Evolutionary conservation across 1,140 invertebrate genomes (phyloP).

Genomic region (Drosophila mayri): DNA sequence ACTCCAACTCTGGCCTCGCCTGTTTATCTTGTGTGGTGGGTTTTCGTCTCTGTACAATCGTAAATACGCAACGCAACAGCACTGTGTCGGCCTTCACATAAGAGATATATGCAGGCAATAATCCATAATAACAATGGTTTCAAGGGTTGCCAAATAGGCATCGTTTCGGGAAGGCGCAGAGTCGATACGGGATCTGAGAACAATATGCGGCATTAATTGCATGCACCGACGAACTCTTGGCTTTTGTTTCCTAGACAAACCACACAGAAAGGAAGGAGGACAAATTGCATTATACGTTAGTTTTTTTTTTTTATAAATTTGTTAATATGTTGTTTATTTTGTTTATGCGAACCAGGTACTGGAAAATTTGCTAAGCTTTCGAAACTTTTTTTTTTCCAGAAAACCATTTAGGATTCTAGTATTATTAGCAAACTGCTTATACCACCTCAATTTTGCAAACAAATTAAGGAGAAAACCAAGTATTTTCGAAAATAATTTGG

Average conservation of each 20-base stretch:
- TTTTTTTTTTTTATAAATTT: not conserved
- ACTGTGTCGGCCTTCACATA: slow-evolving; percentile 40
- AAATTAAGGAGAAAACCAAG: slow-evolving; percentile 35
- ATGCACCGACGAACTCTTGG: slow-evolving; percentile 54
- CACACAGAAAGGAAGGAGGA: not conserved
- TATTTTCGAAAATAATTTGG: slow-evolving; percentile 68
- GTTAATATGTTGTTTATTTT: not conserved
- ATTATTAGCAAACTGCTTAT: not conserved
- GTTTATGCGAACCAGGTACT: not conserved
- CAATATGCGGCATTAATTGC: slow-evolving; percentile 76
- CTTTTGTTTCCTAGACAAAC: slow-evolving; percentile 70
- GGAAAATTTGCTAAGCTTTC: not conserved
- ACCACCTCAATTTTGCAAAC: not conserved
- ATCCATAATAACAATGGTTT: slow-evolving; percentile 75
- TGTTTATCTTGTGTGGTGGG: slow-evolving; percentile 36
- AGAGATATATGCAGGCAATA: slow-evolving; percentile 55
- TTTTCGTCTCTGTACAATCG: slow-evolving; percentile 45
- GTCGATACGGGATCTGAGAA: slow-evolving; percentile 33
- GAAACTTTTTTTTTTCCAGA: not conserved
- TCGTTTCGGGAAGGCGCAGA: not conserved
- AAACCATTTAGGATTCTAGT: not conserved
- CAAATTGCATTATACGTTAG: slow-evolving; percentile 37
- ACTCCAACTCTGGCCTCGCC: slow-evolving; percentile 28
- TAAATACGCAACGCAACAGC: slow-evolving; percentile 65
- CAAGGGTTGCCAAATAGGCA: slow-evolving; percentile 4